Evolutionary conservation across 2,113 vertebrate species (phyloP).

Genomic region (Sphyrna mokarran): DNA sequence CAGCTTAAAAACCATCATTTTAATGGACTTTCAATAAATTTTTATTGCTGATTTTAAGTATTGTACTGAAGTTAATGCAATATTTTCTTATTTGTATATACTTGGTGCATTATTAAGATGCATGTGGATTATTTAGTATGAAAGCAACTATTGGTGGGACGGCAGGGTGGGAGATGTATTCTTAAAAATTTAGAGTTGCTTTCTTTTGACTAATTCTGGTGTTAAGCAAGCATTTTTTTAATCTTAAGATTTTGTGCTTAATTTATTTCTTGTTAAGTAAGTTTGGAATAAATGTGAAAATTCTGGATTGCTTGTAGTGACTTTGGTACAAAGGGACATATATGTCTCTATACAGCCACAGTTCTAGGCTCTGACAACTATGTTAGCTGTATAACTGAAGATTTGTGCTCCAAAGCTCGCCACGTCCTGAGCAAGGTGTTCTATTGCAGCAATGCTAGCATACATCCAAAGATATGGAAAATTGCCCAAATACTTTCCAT

Average conservation of each 20-base stretch:
- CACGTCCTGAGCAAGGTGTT: background rate
- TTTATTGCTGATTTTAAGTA: background rate
- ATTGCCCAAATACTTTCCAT: no score
- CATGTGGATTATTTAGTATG: background rate
- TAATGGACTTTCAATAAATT: background rate
- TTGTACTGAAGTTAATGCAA: slow-evolving; percentile 12
- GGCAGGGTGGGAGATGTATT: no score
- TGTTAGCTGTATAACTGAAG: background rate
- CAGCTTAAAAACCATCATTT: no score
- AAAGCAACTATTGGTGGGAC: background rate
- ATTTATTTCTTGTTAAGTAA: background rate
- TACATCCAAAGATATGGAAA: background rate
- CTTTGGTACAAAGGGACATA: background rate
- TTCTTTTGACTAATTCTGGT: background rate
- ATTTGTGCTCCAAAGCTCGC: background rate
- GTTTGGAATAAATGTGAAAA: slow-evolving; percentile 7
- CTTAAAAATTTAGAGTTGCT: background rate
- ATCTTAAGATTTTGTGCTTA: background rate
- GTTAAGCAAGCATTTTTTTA: background rate
- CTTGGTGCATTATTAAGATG: background rate
- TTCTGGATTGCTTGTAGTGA: background rate
- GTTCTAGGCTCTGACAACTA: background rate
- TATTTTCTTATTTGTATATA: background rate
- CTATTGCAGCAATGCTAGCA: background rate
- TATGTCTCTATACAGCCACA: background rate